Base-by-base conservation (phyloP, 2,888 invertebrate species). In the Microdon myrmicae region DNA sequence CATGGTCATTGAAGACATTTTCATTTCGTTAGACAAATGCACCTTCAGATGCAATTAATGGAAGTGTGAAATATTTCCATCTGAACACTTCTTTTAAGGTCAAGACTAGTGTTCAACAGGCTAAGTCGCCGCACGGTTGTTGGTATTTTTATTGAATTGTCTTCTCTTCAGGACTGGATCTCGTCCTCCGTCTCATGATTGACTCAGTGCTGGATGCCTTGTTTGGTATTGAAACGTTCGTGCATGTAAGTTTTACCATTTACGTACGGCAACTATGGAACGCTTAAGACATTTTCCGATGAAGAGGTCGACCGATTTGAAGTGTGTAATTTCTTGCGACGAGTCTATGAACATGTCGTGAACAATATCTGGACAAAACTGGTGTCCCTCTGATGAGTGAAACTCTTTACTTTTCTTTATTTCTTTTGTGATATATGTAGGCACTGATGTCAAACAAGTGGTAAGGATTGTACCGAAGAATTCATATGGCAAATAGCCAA, bases 21-120 rank as follows among this genome's bases (percentile, higher is more conserved):
- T 32, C 32, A 23, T 39, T 32, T 32, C 41, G 14, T 25, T 17
- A 23, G 25, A 6, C 10, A 28, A 26, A 14, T 9, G 9, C 17
- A 26, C 28, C 34, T 39, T 12, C 6, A 16, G 25, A 17, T 29
- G 48, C 55, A 61, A 56, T 61, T 45, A 61, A 32, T 16, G 22
- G 17, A 49, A 49, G 61, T 61, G 61, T 56, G 55, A 61, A 61
- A 61, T 56, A 56, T 61, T 61, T 56, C 44, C 39, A 37, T 59
- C 13, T 32, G 29, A 44, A 43, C 60, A 55, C 48, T 54, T 48
- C 41, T 54, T 60, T 60, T 60, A 60, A 43, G 60, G 60, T 7
- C 12, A 25, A 43, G 38, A 48, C 48, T 26, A 54, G 54, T 54
- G 47, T 34, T 34, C 9, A 22, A 26, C 17, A 28, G 17, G 29